Evolutionary conservation across 2,888 invertebrate genomes (phyloP), one percentile per base, ranked within the genome.

Genomic region (Papilio protenor): DNA sequence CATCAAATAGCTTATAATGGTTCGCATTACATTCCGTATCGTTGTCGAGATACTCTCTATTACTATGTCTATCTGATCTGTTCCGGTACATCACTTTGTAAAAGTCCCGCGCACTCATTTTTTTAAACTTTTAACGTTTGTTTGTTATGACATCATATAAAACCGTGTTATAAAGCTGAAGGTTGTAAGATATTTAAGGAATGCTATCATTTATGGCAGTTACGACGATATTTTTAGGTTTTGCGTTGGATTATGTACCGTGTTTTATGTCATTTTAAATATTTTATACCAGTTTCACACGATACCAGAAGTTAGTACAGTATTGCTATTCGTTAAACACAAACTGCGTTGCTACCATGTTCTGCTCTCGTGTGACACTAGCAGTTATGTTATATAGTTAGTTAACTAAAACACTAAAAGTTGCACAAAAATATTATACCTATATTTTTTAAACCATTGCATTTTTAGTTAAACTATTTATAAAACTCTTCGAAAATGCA

Each of bases 21-120:
- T 94, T 94, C 59, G 94, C 94, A 84, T 94, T 94, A 87, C 94
- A 92, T 81, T 94, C 94, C 1, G 93, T 92, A 45, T 92, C 94
- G 84, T 94, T 94, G 86, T 94, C 94, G 79, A 94, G 87, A 6
- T 90, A 83, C 77, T 92, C 92, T 47, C 81, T 85, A 79, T 86
- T 88, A 83, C 89, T 85, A 66, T 89, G 85, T 69, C 87, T 85
- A 45, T 87, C 87, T 33, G 88, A 88, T 80, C 87, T 86, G 83
- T 83, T 90, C 79, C 87, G 87, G 84, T 89, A 93, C 81, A 90
- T 88, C 86, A 92, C 91, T 87, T 92, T 91, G 84, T 93, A 93
- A 83, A 91, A 93, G 81, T 94, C 91, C 77, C 94, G 92, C 72
- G 89, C 86, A 84, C 87, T 91, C 94, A 94, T 94, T 88, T 86